These are phyloP conservation scores for Chelonia mydas DNA, from an alignment of 2,797 vertebrate genomes.

Conservation along the genomic window DNA sequence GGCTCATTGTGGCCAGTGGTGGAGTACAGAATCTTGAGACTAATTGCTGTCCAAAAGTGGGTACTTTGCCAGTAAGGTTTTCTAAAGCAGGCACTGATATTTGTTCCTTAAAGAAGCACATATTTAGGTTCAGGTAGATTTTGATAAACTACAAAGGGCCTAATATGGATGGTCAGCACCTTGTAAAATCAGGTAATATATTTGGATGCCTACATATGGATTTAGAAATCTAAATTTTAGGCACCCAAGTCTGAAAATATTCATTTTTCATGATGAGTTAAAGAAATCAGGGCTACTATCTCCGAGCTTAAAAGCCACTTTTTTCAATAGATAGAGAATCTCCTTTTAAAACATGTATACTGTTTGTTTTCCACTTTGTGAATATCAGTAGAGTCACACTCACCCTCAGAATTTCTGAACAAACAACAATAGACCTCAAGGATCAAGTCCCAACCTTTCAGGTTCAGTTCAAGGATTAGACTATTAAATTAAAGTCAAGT, in stretches of 20 bases:
- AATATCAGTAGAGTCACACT: not conserved
- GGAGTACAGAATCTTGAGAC: not conserved
- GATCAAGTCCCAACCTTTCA: not conserved
- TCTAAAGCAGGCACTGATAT: not conserved
- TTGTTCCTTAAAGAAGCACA: not conserved
- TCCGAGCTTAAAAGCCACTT: not conserved
- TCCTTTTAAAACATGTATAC: not conserved
- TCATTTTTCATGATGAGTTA: not conserved
- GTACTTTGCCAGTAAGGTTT: no score
- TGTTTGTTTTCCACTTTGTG: not conserved
- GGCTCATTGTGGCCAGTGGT: not conserved
- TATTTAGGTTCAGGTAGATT: not conserved
- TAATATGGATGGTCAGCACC: not conserved
- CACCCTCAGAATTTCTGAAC: not conserved
- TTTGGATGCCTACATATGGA: not conserved
- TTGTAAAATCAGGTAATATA: not conserved
- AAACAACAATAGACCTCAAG: not conserved
- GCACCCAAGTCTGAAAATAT: not conserved
- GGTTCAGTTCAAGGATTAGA: not conserved
- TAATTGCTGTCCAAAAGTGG: no score
- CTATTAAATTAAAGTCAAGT: not conserved
- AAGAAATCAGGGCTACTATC: not conserved
- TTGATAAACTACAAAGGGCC: not conserved
- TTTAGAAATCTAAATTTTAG: not conserved
- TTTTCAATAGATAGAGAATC: not conserved